Conservation (phyloP, 2,797 vertebrate genomes). For the Notamacropus eugenii region DNA sequence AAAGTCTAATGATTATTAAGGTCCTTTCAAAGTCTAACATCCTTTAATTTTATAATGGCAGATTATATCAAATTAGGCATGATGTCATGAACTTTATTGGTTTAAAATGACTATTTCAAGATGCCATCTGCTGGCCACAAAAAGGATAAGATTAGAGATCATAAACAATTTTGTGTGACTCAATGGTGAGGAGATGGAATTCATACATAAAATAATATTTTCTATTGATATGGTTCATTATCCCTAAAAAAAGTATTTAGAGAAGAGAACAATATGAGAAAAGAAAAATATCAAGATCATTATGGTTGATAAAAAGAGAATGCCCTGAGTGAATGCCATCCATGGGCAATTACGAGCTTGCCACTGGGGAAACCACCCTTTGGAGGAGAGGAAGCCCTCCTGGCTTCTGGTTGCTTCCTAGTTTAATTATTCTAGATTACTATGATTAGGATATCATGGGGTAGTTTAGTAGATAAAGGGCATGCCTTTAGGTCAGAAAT, state of each 20-base stretch:
- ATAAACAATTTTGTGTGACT: background rate
- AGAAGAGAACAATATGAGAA: background rate
- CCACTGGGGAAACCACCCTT: background rate
- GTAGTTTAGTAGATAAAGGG: background rate
- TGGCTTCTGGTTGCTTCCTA: background rate
- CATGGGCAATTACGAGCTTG: no score
- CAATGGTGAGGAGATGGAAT: background rate
- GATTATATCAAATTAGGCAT: background rate
- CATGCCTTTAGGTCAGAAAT: background rate
- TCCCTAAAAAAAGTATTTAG: background rate
- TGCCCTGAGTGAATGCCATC: background rate
- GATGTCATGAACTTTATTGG: background rate
- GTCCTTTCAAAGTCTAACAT: background rate
- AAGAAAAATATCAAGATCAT: background rate
- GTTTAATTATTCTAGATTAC: background rate
- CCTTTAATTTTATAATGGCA: background rate
- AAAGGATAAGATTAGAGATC: background rate
- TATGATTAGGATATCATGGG: background rate
- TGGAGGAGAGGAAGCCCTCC: background rate
- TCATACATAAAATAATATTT: background rate
- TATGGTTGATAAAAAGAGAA: background rate
- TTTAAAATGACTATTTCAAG: constrained; percentile 32
- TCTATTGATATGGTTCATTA: background rate
- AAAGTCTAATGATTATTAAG: background rate
- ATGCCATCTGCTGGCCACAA: constrained; percentile 54